These are phyloP conservation scores for Lasioglossum malachurum DNA, from an alignment of 2,888 invertebrate genomes.

Conservation along the genomic window DNA sequence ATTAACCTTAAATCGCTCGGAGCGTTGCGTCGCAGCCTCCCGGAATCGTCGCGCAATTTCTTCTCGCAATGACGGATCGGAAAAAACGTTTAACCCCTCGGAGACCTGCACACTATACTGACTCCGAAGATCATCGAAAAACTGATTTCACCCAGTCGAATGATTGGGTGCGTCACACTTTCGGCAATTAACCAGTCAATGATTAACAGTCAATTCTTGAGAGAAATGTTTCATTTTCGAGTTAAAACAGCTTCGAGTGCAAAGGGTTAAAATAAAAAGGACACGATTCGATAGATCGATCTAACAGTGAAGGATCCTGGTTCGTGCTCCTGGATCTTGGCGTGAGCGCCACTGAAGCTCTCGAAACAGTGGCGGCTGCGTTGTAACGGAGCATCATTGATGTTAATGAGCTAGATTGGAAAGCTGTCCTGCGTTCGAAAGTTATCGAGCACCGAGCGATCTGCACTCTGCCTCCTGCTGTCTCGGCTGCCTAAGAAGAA, in stretches of 20 bases:
- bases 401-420: constrained; percentile 82
- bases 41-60: neutral
- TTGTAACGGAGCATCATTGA: constrained; percentile 77
- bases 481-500: constrained; percentile 10
- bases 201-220: no score
- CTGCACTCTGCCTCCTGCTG: constrained; percentile 33
- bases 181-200: no score
- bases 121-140: neutral
- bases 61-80: neutral
- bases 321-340: constrained; percentile 12
- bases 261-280: neutral
- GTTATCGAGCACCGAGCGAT: constrained; percentile 74
- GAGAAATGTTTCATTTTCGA: no score
- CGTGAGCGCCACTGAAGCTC: constrained; percentile 58
- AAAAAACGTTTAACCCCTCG: neutral
- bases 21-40: neutral
- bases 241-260: no score
- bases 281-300: constrained; percentile 29
- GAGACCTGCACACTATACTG: neutral
- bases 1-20: constrained; percentile 2
- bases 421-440: constrained; percentile 80
- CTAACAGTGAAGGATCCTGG: neutral
- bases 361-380: constrained; percentile 41
- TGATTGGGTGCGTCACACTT: no score
- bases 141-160: neutral